These are phyloP conservation scores for Agrilus biguttatus DNA, from an alignment of 2,888 invertebrate species.

Conservation along the genomic window DNA sequence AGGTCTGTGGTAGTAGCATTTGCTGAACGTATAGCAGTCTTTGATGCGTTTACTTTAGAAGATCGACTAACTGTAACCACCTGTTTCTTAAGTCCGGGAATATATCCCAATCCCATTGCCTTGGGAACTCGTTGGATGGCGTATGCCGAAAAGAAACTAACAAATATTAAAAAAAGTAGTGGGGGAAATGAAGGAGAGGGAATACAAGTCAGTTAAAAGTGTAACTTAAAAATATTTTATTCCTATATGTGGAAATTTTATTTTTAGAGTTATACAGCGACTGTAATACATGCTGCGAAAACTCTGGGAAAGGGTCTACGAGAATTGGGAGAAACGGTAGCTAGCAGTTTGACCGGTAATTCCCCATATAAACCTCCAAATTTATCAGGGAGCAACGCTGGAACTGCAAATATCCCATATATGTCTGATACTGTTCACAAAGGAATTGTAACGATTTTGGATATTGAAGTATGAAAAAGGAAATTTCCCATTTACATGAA, in stretches of 20 bases:
- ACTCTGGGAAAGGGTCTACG: slow-evolving; percentile 81
- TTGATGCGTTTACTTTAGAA: slow-evolving; percentile 78
- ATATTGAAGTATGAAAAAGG: slow-evolving; percentile 41
- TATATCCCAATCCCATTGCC: slow-evolving; percentile 67
- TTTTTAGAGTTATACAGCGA: slow-evolving; percentile 76
- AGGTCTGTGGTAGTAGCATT: slow-evolving; percentile 80
- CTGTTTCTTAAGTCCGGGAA: slow-evolving; percentile 78
- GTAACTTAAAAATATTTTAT: no score
- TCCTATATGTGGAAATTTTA: slow-evolving; percentile 3
- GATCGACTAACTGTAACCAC: slow-evolving; percentile 78
- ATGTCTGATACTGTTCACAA: slow-evolving; percentile 53
- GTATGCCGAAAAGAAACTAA: slow-evolving; percentile 74
- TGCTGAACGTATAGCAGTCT: slow-evolving; percentile 78
- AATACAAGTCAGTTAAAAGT: slow-evolving; percentile 21
- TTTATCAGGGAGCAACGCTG: slow-evolving; percentile 20
- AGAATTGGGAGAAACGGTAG: slow-evolving; percentile 82
- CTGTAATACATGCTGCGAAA: slow-evolving; percentile 89
- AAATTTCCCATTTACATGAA: not conserved
- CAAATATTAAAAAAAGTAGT: slow-evolving; percentile 62
- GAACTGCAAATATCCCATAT: slow-evolving; percentile 13
- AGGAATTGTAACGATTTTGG: slow-evolving; percentile 78
- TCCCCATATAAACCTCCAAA: slow-evolving; percentile 27
- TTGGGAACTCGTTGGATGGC: slow-evolving; percentile 76
- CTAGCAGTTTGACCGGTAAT: slow-evolving; percentile 72
- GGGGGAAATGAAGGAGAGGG: slow-evolving; percentile 64